phyloP scores from a whole-genome alignment of 2,888 invertebrate species.

The Hydropsyche betteni region DNA sequence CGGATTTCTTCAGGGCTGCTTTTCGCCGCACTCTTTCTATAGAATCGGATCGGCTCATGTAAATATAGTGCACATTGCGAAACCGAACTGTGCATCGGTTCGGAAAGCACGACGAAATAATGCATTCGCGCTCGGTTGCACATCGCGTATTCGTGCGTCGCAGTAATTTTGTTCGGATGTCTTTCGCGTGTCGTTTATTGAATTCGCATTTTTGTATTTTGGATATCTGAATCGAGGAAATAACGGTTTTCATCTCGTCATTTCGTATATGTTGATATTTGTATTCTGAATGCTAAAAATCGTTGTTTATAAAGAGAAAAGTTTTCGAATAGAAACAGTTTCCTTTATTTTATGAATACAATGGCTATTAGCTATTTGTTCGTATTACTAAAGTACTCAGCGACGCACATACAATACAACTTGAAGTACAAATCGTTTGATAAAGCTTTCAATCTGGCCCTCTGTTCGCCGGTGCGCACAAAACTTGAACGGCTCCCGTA shows the following conservation, averaged over 20 bases:
- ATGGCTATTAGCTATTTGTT: neutral
- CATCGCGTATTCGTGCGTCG: slow-evolving; percentile 1
- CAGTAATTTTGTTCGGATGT: too few relatives aligned
- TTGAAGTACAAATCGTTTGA: neutral
- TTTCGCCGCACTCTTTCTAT: neutral
- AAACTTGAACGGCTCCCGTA: slow-evolving; percentile 3
- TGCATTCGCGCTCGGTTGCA: slow-evolving; percentile 42
- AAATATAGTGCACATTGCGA: slow-evolving; percentile 44
- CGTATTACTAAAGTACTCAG: neutral
- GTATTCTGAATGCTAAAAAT: too few relatives aligned
- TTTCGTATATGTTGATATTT: too few relatives aligned
- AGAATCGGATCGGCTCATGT: slow-evolving; percentile 35
- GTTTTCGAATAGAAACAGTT: too few relatives aligned
- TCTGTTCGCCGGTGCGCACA: neutral
- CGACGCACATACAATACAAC: too few relatives aligned
- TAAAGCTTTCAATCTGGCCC: slow-evolving; percentile 6
- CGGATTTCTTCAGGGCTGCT: slow-evolving; percentile 32
- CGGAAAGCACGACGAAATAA: slow-evolving; percentile 37
- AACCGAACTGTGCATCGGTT: slow-evolving; percentile 41
- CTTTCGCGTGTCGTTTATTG: too few relatives aligned
- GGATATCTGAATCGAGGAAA: too few relatives aligned
- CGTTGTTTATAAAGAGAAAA: too few relatives aligned
- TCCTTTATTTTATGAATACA: too few relatives aligned
- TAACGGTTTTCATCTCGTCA: too few relatives aligned
- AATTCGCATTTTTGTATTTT: neutral